Base-by-base conservation (phyloP, 2,888 invertebrate genomes). In the Zeuzera pyrina region DNA sequence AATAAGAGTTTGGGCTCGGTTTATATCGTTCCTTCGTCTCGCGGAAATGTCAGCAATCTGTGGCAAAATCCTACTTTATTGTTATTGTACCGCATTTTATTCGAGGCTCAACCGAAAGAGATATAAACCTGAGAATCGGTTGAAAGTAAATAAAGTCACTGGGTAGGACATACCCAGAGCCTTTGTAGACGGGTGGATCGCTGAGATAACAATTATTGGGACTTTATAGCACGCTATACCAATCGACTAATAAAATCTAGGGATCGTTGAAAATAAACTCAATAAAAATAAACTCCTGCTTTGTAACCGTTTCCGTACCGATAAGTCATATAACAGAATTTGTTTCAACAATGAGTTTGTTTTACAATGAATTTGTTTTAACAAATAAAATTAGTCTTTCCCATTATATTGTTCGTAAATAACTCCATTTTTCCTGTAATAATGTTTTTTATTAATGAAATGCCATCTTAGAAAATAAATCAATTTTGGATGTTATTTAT, bases 21-120 rank as follows among this genome's bases (percentile, higher is more conserved):
- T 69, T 72, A 68, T 64, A 54, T 49, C 59, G 59, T 58, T 58
- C 62, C 65, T 64, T 52, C 63, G 65, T 67, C 66, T 66, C 63
- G 52, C 53, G 66, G 70, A 72, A 74, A 77, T 74, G 74, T 77
- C 76, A 71, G 76, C 73, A 68, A 74, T 74, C 68, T 70, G 62
- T 55, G 62, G 57, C 59, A 48, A 72, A 77, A 77, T 72, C 71
- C 77, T 66, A 60, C 66, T 78, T 77, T 77, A 76, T 68, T 74
- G 72, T 77, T 77, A 76, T 70, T 71, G 72, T 71, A 28, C 66
- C 67, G 64, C 73, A 67, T 73, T 45, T 73, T 73, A 72, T 74
- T 65, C 58, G 63, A 52, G 60, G 62, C 66, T 66, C 65, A 53
- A 56, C 52, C 45, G 52, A 58, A 64, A 62, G 57, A 66, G 58